Percentiles rank a stretch among this genome's conserved stretches.
These are phyloP conservation scores for Meandrina meandrites DNA, from an alignment of 92 coral and sea anemone species.

Conservation along the genomic window DNA sequence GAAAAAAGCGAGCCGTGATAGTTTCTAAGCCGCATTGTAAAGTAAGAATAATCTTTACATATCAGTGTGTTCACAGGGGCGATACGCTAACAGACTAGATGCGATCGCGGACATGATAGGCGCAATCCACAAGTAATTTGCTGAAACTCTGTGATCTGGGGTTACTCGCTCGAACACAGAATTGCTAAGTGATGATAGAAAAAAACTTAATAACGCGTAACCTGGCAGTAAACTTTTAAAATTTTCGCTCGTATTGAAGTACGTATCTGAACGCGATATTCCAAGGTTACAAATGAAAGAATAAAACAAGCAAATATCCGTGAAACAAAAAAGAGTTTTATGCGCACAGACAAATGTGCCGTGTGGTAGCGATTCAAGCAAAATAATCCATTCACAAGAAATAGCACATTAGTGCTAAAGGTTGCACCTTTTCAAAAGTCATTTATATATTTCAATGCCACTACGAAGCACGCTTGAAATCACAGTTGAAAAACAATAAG, in stretches of 20 bases:
- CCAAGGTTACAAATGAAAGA: background rate
- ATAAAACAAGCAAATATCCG: conserved; percentile 8
- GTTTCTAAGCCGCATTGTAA: conserved; percentile 36
- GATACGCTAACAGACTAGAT: conserved; percentile 54
- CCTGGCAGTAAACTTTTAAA: background rate
- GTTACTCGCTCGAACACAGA: conserved; percentile 34
- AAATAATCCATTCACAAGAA: conserved; percentile 7
- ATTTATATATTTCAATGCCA: conserved; percentile 35
- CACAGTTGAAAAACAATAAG: conserved; percentile 54
- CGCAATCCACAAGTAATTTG: conserved; percentile 45
- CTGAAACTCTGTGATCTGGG: conserved; percentile 29
- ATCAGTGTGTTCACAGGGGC: conserved; percentile 21
- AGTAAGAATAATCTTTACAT: conserved; percentile 46
- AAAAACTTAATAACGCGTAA: background rate
- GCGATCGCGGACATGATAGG: conserved; percentile 62
- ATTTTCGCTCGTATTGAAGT: background rate
- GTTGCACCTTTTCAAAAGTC: conserved; percentile 42
- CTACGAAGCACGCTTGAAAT: conserved; percentile 29
- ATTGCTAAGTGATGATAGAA: conserved; percentile 43
- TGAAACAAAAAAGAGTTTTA: conserved; percentile 9
- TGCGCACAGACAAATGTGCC: background rate
- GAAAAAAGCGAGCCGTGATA: conserved; percentile 8
- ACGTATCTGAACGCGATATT: background rate
- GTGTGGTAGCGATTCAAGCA: conserved; percentile 6
- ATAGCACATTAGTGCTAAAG: conserved; percentile 41